These are phyloP conservation scores for Diadegma fenestrale DNA, from an alignment of 2,888 invertebrate species.

Conservation along the genomic window DNA sequence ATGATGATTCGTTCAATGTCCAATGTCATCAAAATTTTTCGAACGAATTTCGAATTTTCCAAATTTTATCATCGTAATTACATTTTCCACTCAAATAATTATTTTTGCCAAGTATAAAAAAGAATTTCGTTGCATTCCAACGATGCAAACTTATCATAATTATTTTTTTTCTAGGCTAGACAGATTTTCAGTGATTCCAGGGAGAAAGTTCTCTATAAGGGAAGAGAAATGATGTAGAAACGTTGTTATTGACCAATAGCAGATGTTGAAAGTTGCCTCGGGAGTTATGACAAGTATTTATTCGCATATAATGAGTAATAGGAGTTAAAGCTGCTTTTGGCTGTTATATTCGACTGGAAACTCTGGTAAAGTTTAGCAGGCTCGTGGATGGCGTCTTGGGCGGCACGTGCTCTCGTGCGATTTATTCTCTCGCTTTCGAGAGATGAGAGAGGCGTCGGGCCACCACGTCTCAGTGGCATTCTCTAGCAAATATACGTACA, in stretches of 20 bases:
- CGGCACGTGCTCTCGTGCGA: slow-evolving; percentile 62
- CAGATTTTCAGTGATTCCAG: background rate
- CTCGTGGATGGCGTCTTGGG: slow-evolving; percentile 44
- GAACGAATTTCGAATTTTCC: too few relatives aligned
- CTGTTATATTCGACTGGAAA: slow-evolving; percentile 4
- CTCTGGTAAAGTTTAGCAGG: slow-evolving; percentile 41
- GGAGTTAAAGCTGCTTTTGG: slow-evolving; percentile 30
- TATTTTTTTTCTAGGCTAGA: background rate
- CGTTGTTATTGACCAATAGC: background rate
- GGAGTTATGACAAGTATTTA: slow-evolving; percentile 29
- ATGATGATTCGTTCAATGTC: too few relatives aligned
- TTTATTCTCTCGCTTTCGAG: slow-evolving; percentile 58
- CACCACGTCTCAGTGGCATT: slow-evolving; percentile 54
- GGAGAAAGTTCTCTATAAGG: background rate
- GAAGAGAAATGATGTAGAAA: background rate
- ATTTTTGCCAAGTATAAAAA: too few relatives aligned
- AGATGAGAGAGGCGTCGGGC: slow-evolving; percentile 52
- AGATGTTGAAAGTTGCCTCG: background rate
- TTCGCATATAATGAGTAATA: slow-evolving; percentile 50
- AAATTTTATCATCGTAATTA: too few relatives aligned
- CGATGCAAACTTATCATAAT: too few relatives aligned
- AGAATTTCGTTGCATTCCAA: too few relatives aligned
- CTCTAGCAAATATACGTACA: slow-evolving; percentile 36
- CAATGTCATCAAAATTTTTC: too few relatives aligned
- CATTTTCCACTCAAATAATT: too few relatives aligned